A percentile compares a stretch with the other conserved stretches of the same genome.
These are phyloP conservation scores for Psilopogon haemacephalus DNA, from an alignment of 2,113 vertebrate species.

Conservation along the genomic window DNA sequence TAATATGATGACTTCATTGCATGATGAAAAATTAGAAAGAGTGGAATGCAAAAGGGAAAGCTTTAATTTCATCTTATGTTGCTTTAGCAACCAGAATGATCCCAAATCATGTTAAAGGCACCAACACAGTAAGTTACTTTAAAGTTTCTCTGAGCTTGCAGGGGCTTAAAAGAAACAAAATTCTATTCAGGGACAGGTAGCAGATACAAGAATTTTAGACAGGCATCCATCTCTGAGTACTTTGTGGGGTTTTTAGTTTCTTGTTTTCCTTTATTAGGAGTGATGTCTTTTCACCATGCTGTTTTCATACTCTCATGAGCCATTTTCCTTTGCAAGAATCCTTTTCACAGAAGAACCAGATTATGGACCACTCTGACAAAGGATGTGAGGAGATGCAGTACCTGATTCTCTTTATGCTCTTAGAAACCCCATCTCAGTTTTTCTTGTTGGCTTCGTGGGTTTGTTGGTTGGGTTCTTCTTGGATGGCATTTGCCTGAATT, in stretches of 20 bases:
- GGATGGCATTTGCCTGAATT: background rate
- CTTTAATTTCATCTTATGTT: slow-evolving; percentile 54
- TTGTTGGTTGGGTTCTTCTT: background rate
- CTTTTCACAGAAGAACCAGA: background rate
- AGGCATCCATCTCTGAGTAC: background rate
- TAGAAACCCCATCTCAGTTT: background rate
- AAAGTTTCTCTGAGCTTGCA: slow-evolving; percentile 15
- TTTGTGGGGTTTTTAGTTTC: background rate
- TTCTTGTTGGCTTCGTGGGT: background rate
- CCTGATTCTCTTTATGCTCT: background rate
- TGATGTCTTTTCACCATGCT: background rate
- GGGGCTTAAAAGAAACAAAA: slow-evolving; percentile 6
- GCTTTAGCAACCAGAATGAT: slow-evolving; percentile 65
- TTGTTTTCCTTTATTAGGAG: background rate
- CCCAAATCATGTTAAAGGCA: slow-evolving; percentile 25
- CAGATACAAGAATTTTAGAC: background rate
- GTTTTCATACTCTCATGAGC: background rate
- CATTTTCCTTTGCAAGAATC: background rate
- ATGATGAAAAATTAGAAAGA: slow-evolving; percentile 46
- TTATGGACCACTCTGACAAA: background rate
- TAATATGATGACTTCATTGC: slow-evolving; percentile 49
- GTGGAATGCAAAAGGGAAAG: slow-evolving; percentile 48
- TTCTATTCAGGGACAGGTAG: background rate
- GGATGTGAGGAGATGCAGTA: background rate
- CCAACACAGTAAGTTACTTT: slow-evolving; percentile 22